These are phyloP conservation scores for Eristalis intricaria DNA, from an alignment of 2,888 invertebrate species.

Conservation along the genomic window DNA sequence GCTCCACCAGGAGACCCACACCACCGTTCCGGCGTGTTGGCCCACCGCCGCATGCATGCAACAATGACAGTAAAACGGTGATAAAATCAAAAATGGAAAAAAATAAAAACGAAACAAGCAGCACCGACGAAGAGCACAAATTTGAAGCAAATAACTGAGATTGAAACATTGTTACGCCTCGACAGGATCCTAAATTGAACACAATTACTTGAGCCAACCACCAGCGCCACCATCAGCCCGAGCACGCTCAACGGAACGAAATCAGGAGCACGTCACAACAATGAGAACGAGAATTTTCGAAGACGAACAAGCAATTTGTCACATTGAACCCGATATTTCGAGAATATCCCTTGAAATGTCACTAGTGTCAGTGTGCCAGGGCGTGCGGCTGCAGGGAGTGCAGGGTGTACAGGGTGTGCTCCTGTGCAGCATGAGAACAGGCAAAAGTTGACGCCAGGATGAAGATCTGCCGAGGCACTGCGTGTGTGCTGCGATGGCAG, in stretches of 20 bases:
- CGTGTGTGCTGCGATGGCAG: conserved; percentile 10
- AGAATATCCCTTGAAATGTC: conserved; percentile 38
- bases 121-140: neutral
- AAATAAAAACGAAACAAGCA: neutral
- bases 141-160: neutral
- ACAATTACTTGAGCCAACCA: conserved; percentile 43
- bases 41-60: neutral
- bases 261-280: conserved; percentile 40
- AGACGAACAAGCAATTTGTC: conserved; percentile 62
- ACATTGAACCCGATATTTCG: conserved; percentile 60
- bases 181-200: conserved; percentile 31
- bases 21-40: neutral
- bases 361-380: conserved; percentile 3
- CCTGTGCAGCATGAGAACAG: neutral
- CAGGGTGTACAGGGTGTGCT: neutral
- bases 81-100: neutral
- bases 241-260: neutral
- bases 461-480: conserved; percentile 29
- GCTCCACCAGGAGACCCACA: neutral
- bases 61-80: neutral
- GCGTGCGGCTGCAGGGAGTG: too few relatives aligned
- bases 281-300: conserved; percentile 43
- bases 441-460: conserved; percentile 33
- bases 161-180: conserved; percentile 15
- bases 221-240: too few relatives aligned